Evolutionary conservation across 1,140 invertebrate genomes (phyloP).

Genomic region (Diploscapter pachys): DNA sequence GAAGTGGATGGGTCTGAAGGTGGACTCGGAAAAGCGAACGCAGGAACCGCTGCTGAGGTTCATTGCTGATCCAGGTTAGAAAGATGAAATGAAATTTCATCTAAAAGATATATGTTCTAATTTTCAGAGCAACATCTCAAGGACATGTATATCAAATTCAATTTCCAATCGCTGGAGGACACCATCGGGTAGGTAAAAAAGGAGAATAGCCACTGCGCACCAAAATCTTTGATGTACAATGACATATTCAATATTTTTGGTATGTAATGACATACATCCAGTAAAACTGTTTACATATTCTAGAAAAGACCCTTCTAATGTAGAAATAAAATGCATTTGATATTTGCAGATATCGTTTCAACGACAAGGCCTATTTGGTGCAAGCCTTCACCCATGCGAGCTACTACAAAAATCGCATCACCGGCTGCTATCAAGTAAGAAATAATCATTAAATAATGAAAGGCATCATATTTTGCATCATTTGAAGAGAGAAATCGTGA

Average conservation of each 20-base stretch:
- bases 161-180: slow-evolving; percentile 79
- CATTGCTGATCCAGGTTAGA: no score
- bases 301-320: no score
- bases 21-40: slow-evolving; percentile 66
- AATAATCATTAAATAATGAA: no score
- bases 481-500: neutral
- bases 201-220: no score
- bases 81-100: no score
- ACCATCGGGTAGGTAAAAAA: slow-evolving; percentile 72
- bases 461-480: neutral
- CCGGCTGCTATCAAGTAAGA: slow-evolving; percentile 83
- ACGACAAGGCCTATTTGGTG: slow-evolving; percentile 78
- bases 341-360: slow-evolving; percentile 66
- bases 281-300: no score
- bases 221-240: no score
- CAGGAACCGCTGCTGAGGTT: slow-evolving; percentile 28
- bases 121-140: slow-evolving; percentile 69
- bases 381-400: slow-evolving; percentile 96
- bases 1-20: slow-evolving; percentile 90
- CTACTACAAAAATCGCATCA: slow-evolving; percentile 85
- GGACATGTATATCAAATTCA: slow-evolving; percentile 68
- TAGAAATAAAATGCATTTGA: neutral
- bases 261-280: no score
- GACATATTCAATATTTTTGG: no score
- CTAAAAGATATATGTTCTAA: slow-evolving; percentile 14